Conservation (phyloP, 1,140 invertebrate species). For the Musca domestica region DNA sequence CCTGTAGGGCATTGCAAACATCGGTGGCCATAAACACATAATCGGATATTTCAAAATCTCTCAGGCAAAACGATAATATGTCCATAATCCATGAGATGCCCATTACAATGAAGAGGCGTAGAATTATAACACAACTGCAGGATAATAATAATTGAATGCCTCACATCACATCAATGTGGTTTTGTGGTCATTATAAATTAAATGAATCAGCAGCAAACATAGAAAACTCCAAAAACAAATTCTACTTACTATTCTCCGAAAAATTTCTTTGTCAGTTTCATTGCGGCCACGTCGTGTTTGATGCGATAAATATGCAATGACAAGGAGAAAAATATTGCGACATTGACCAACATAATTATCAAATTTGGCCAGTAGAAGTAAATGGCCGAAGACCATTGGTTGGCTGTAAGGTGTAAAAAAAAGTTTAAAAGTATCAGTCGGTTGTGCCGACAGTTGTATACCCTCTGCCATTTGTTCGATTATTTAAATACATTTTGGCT, state of each 20-base stretch:
- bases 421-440: no score
- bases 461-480: no score
- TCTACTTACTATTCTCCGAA: slow-evolving; percentile 1
- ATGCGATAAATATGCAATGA: slow-evolving; percentile 62
- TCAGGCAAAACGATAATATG: slow-evolving; percentile 63
- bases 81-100: slow-evolving; percentile 72
- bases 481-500: no score
- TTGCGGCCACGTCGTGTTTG: slow-evolving; percentile 57
- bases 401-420: not conserved
- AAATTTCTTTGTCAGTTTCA: slow-evolving; percentile 56
- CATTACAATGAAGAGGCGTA: slow-evolving; percentile 73
- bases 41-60: slow-evolving; percentile 39
- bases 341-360: slow-evolving; percentile 66
- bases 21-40: slow-evolving; percentile 59
- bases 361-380: slow-evolving; percentile 74
- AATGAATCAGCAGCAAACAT: no score
- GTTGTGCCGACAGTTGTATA: no score
- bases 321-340: slow-evolving; percentile 69
- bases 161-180: no score
- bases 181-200: no score
- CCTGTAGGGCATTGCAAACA: slow-evolving; percentile 58
- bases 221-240: no score
- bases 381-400: slow-evolving; percentile 53
- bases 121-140: slow-evolving; percentile 64
- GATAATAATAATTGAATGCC: no score